Percentiles rank a stretch among this genome's conserved stretches.
These are phyloP conservation scores for Hylaeus volcanicus DNA, from an alignment of 1,140 invertebrate genomes.

Conservation along the genomic window DNA sequence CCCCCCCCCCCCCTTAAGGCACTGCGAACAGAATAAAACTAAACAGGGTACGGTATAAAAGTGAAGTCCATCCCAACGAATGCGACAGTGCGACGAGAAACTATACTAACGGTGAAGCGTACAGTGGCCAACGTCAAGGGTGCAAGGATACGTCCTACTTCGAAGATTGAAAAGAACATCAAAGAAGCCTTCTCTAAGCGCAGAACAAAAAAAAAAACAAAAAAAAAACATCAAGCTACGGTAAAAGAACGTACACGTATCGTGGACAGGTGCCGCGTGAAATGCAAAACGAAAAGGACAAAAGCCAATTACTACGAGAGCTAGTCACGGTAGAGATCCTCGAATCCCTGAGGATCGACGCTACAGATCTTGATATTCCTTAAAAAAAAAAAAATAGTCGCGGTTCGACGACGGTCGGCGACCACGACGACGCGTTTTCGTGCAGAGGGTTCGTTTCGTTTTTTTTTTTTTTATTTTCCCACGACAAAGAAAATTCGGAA, in stretches of 20 bases:
- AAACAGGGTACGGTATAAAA: neutral
- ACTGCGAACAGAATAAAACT: neutral
- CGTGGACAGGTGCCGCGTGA: constrained; percentile 36
- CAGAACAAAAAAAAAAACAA: constrained; percentile 13
- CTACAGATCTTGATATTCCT: too few relatives aligned
- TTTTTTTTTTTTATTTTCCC: neutral
- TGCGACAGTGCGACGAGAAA: constrained; percentile 1
- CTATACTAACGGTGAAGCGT: neutral
- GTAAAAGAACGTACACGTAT: neutral
- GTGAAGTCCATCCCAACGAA: neutral
- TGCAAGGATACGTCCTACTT: neutral
- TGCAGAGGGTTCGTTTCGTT: too few relatives aligned
- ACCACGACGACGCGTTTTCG: neutral
- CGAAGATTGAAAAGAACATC: neutral
- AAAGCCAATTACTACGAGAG: constrained; percentile 8
- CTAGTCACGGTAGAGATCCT: neutral
- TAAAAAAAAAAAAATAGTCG: too few relatives aligned
- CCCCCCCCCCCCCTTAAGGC: too few relatives aligned
- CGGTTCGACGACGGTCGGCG: too few relatives aligned
- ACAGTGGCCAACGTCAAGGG: too few relatives aligned
- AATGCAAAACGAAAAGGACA: neutral
- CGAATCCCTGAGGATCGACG: too few relatives aligned
- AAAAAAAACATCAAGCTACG: too few relatives aligned
- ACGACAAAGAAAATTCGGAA: neutral
- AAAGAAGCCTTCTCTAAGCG: constrained; percentile 15